Conservation (phyloP, 2,113 vertebrate genomes). For the Cricetomys ansorgei region DNA sequence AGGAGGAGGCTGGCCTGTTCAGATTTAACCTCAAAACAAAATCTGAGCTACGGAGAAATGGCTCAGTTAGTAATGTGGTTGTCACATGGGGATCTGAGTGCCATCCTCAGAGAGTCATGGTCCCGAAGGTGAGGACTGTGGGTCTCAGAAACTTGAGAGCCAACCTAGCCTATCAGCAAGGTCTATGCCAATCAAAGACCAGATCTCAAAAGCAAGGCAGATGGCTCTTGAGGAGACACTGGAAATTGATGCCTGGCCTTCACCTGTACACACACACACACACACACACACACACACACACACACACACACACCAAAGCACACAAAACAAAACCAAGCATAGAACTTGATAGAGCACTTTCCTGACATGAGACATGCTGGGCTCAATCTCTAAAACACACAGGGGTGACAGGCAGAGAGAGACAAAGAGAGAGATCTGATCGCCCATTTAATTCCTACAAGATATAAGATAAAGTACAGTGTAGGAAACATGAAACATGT, state of each 20-base stretch:
- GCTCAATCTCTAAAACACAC: background rate
- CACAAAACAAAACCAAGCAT: background rate
- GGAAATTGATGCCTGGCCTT: background rate
- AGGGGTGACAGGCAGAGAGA: background rate
- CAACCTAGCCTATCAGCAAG: background rate
- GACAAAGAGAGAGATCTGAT: background rate
- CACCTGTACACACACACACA: background rate
- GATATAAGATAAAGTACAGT: background rate
- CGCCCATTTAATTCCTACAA: background rate
- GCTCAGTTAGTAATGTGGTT: background rate
- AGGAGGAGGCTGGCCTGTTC: background rate
- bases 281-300: background rate
- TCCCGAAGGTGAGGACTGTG: background rate
- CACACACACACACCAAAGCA: background rate
- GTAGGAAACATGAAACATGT: background rate
- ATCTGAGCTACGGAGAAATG: accelerated
- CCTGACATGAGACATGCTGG: background rate
- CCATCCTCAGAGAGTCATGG: too few relatives aligned
- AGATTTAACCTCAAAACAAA: background rate
- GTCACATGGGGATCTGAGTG: background rate
- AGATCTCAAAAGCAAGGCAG: background rate
- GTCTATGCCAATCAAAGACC: too few relatives aligned
- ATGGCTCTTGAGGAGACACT: too few relatives aligned
- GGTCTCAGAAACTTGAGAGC: too few relatives aligned
- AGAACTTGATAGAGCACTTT: background rate